Conservation (phyloP, 35 echinoderm and acorn worm species). For the Ophiothrix spiculata region DNA sequence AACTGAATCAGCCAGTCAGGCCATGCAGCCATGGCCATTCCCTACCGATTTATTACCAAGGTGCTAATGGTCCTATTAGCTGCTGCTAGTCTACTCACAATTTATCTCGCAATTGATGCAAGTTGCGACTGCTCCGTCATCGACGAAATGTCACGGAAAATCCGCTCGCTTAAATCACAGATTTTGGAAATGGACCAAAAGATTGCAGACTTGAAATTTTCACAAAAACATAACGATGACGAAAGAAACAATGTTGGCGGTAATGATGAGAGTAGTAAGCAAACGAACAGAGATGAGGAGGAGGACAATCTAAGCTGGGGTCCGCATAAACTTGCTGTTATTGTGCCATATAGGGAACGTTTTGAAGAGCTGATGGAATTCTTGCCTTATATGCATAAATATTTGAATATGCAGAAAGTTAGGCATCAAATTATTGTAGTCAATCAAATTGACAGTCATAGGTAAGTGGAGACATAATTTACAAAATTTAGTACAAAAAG, state of each 20-base stretch:
- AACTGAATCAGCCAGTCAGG: no score
- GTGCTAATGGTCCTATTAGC: slow-evolving; percentile 22
- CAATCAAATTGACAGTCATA: slow-evolving; percentile 87
- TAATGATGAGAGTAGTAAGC: background rate
- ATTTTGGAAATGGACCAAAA: slow-evolving; percentile 32
- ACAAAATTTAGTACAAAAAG: no score
- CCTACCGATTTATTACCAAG: background rate
- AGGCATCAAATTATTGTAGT: slow-evolving; percentile 78
- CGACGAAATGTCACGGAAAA: slow-evolving; percentile 42
- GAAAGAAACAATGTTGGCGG: background rate
- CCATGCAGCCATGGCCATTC: background rate
- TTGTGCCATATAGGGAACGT: slow-evolving; percentile 84
- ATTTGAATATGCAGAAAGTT: slow-evolving; percentile 74
- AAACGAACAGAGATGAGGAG: background rate
- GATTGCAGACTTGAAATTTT: background rate
- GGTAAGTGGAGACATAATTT: no score
- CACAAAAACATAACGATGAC: background rate
- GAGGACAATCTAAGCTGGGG: slow-evolving; percentile 68
- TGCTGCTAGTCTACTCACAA: slow-evolving; percentile 9
- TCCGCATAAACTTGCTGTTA: slow-evolving; percentile 75
- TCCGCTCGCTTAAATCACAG: slow-evolving; percentile 38
- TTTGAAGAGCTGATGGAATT: slow-evolving; percentile 99
- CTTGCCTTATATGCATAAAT: slow-evolving; percentile 94
- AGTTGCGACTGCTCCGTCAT: slow-evolving; percentile 45
- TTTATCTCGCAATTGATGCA: slow-evolving; percentile 27